phyloP scores from a whole-genome alignment of 1,140 invertebrate species.

The Drosophila pectinifera region DNA sequence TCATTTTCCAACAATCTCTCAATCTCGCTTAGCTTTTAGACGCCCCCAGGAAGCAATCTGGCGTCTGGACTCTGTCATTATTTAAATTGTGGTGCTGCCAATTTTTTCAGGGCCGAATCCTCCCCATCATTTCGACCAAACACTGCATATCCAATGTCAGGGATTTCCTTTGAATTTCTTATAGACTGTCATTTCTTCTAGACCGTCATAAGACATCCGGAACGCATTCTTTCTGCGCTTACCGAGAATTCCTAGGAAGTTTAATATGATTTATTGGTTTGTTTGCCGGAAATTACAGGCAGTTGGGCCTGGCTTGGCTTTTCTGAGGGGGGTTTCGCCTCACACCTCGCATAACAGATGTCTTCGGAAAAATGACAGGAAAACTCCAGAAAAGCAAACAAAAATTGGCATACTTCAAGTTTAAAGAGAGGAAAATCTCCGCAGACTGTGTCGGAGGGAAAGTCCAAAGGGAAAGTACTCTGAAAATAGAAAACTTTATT shows the following conservation, averaged over 20 bases:
- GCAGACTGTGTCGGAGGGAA: not conserved
- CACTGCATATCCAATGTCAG: conserved; percentile 62
- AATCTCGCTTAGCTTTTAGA: not conserved
- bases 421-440: conserved; percentile 46
- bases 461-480: conserved; percentile 36
- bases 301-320: conserved; percentile 29
- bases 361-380: conserved; percentile 44
- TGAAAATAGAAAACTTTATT: conserved; percentile 84
- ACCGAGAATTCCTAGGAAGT: conserved; percentile 60
- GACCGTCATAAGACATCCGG: conserved; percentile 68
- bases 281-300: conserved; percentile 84
- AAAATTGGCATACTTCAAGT: conserved; percentile 69
- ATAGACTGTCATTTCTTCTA: conserved; percentile 62
- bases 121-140: not conserved
- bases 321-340: conserved; percentile 17
- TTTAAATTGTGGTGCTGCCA: conserved; percentile 5
- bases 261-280: conserved; percentile 85
- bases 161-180: conserved; percentile 69
- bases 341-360: conserved; percentile 35
- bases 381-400: conserved; percentile 62
- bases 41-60: not conserved
- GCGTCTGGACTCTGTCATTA: conserved; percentile 3
- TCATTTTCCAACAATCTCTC: not conserved
- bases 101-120: conserved; percentile 6
- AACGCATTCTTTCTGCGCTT: conserved; percentile 53